phyloP scores from a whole-genome alignment of 1,140 invertebrate species.

The Littorina saxatilis region DNA sequence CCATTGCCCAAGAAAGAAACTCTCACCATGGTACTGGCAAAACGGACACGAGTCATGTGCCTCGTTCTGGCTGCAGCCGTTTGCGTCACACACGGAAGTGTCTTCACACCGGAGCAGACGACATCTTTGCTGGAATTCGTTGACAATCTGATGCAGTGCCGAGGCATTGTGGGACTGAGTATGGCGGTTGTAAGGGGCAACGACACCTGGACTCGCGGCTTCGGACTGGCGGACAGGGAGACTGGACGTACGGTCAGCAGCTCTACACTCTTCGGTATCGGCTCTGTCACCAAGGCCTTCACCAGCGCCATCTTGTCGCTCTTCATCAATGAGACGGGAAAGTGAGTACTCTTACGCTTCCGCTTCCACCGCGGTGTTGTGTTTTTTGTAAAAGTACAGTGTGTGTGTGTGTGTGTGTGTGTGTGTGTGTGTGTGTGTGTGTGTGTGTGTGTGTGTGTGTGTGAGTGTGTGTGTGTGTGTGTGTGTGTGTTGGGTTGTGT shows the following conservation, averaged over 20 bases:
- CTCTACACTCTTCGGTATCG: conserved; percentile 46
- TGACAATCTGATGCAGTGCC: conserved; percentile 7
- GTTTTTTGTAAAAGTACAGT: too few species aligned
- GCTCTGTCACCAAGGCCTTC: conserved; percentile 50
- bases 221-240: conserved; percentile 38
- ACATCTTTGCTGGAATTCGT: conserved; percentile 3
- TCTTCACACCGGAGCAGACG: conserved; percentile 32
- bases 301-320: conserved; percentile 46
- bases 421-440: too few species aligned
- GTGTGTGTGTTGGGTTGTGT: too few species aligned
- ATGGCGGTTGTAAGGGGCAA: conserved; percentile 52
- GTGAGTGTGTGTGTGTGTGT: too few species aligned
- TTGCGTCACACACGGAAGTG: neutral
- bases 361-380: neutral
- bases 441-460: too few species aligned
- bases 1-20: too few species aligned
- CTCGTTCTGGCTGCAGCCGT: neutral
- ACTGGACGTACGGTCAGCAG: conserved; percentile 26
- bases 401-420: too few species aligned
- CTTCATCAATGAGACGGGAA: conserved; percentile 34
- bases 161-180: conserved; percentile 40
- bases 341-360: conserved; percentile 1
- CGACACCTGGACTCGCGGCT: conserved; percentile 46
- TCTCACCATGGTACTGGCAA: too few species aligned
- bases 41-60: too few species aligned